phyloP scores from a whole-genome alignment of 2,888 invertebrate genomes.

The Eristalinus sepulchralis region DNA sequence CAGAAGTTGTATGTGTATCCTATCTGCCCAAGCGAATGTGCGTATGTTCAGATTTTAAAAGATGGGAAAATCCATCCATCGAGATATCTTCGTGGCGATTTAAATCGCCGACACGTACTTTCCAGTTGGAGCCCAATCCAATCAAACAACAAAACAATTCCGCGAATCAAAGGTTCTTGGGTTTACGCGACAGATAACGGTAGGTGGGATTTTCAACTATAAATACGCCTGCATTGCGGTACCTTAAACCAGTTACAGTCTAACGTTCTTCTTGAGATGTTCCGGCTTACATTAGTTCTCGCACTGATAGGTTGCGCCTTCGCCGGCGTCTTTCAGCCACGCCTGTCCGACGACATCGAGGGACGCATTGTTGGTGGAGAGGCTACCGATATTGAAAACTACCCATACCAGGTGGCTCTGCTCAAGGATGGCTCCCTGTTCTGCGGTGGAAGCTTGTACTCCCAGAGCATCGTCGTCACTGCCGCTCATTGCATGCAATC shows the following conservation, averaged over 20 bases:
- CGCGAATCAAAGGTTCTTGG: too few species aligned
- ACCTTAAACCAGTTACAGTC: conserved; percentile 17
- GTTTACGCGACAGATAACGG: neutral
- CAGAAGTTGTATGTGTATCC: too few species aligned
- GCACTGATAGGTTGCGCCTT: conserved; percentile 74
- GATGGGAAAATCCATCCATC: too few species aligned
- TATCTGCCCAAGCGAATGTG: too few species aligned
- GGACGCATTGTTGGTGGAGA: conserved; percentile 72
- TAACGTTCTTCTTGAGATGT: conserved; percentile 21
- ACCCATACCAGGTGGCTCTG: conserved; percentile 66
- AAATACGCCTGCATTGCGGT: neutral
- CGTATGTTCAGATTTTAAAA: too few species aligned
- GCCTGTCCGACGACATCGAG: conserved; percentile 17
- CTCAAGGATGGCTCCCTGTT: conserved; percentile 79
- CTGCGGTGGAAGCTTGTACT: conserved; percentile 82
- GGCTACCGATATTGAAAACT: conserved; percentile 44
- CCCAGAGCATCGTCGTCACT: conserved; percentile 81
- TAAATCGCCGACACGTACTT: neutral
- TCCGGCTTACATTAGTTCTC: conserved; percentile 44
- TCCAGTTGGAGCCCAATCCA: too few species aligned
- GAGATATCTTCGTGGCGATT: too few species aligned
- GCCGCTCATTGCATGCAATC: conserved; percentile 82
- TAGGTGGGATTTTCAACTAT: conserved; percentile 8
- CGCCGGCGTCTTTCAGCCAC: conserved; percentile 50
- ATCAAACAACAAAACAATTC: too few species aligned